Evolutionary conservation across 2,888 invertebrate species (phyloP).

Genomic region (Sinopyrophorus schimmeli): DNA sequence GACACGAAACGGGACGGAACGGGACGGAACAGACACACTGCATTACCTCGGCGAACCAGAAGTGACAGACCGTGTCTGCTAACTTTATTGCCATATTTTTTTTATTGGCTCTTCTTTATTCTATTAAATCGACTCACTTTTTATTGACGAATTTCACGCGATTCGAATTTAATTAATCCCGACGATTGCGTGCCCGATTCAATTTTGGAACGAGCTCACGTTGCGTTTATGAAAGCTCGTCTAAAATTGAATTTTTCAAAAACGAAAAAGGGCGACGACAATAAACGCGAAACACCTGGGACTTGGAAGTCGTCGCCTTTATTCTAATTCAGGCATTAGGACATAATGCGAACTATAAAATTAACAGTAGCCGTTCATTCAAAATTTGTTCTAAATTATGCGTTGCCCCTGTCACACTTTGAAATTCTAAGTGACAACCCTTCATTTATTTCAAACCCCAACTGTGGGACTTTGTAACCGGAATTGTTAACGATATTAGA

Average conservation of each 20-base stretch:
- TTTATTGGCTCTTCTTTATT: constrained; percentile 5
- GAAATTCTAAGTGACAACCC: constrained; percentile 20
- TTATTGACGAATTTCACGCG: constrained; percentile 13
- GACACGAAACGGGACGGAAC: constrained; percentile 39
- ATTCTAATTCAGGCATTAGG: constrained; percentile 1
- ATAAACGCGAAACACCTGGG: constrained; percentile 23
- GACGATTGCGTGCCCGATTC: neutral
- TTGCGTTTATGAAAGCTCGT: too few species aligned
- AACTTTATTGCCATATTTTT: constrained; percentile 17
- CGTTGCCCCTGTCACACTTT: constrained; percentile 17
- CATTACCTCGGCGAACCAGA: constrained; percentile 37
- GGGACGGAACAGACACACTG: constrained; percentile 39
- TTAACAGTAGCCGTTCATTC: constrained; percentile 24
- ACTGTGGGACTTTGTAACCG: constrained; percentile 18
- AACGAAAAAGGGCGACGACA: constrained; percentile 6
- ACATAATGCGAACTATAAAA: constrained; percentile 20
- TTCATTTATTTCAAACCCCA: constrained; percentile 23
- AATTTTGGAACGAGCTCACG: constrained; percentile 6
- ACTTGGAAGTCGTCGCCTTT: constrained; percentile 4
- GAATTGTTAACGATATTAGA: too few species aligned
- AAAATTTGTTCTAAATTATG: constrained; percentile 19
- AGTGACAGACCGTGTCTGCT: constrained; percentile 31
- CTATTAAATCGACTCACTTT: constrained; percentile 1
- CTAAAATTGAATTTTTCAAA: constrained; percentile 3
- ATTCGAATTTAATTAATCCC: constrained; percentile 11